phyloP scores from a whole-genome alignment of 2,797 vertebrate species.

The Danio kyathit region DNA sequence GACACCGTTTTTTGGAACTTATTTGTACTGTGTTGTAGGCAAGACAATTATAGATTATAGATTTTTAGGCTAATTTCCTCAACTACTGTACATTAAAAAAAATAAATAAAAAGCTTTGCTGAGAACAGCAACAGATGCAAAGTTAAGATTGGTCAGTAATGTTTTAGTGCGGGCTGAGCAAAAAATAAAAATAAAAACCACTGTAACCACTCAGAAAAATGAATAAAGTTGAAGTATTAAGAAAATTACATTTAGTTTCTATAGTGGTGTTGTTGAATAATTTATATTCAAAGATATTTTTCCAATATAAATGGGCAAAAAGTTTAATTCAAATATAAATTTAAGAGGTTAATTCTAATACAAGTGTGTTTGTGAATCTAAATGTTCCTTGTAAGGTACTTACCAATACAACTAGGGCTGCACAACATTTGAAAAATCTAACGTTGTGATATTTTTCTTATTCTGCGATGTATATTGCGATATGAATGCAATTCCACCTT shows the following conservation, averaged over 20 bases:
- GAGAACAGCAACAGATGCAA: not conserved
- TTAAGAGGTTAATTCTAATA: not conserved
- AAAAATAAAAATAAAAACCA: not conserved
- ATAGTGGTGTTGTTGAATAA: not conserved
- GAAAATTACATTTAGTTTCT: not conserved
- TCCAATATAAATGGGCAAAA: not conserved
- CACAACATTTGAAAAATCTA: too few species aligned
- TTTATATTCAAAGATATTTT: not conserved
- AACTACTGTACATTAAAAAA: not conserved
- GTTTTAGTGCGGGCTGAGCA: not conserved
- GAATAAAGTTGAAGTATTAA: too few species aligned
- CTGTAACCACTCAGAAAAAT: not conserved
- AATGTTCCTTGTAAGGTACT: constrained; percentile 39
- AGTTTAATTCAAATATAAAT: not conserved
- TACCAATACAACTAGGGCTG: constrained; percentile 31
- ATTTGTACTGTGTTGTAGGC: not conserved
- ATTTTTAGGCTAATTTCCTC: not conserved
- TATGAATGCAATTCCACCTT: too few species aligned
- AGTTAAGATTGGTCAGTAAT: not conserved
- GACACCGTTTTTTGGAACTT: not conserved
- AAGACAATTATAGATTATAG: too few species aligned
- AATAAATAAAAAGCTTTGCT: not conserved
- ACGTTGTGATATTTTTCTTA: too few species aligned
- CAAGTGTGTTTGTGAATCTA: not conserved
- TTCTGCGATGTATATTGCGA: too few species aligned